Conservation (phyloP, 2,888 invertebrate species). For the Drosophila mayaguana region DNA sequence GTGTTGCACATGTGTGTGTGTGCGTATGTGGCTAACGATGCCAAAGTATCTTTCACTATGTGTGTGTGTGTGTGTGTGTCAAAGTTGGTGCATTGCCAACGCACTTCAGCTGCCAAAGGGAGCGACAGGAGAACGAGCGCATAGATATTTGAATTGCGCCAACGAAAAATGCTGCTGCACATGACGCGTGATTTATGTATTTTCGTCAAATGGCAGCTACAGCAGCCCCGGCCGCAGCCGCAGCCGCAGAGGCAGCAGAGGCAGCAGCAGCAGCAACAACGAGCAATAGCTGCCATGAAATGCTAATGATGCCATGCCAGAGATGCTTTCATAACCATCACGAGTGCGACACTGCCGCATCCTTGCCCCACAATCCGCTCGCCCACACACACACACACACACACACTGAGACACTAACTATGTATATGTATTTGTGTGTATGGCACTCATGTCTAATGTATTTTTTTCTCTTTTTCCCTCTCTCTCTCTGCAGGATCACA, state of each 20-base stretch:
- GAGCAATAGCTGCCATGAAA: slow-evolving; percentile 69
- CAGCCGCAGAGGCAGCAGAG: neutral
- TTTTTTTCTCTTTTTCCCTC: slow-evolving; percentile 23
- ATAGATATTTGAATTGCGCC: slow-evolving; percentile 71
- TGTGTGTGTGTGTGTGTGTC: slow-evolving; percentile 36
- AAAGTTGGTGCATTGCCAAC: slow-evolving; percentile 75
- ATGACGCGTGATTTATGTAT: slow-evolving; percentile 78
- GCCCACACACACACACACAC: slow-evolving; percentile 13
- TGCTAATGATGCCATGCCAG: slow-evolving; percentile 76
- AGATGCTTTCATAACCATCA: slow-evolving; percentile 65
- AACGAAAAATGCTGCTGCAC: slow-evolving; percentile 71
- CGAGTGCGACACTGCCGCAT: slow-evolving; percentile 38
- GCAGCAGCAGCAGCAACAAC: slow-evolving; percentile 32
- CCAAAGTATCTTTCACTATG: slow-evolving; percentile 41
- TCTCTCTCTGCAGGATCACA: slow-evolving; percentile 92
- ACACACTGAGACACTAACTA: neutral
- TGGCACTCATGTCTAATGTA: slow-evolving; percentile 47
- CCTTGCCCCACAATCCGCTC: slow-evolving; percentile 25
- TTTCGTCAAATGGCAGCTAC: slow-evolving; percentile 75
- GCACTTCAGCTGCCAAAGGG: slow-evolving; percentile 57
- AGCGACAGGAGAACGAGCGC: slow-evolving; percentile 1
- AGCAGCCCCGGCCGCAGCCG: slow-evolving; percentile 38
- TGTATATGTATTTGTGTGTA: slow-evolving; percentile 12
- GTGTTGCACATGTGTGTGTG: slow-evolving; percentile 55
- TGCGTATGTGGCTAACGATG: slow-evolving; percentile 56